These are phyloP conservation scores for Rhagium mordax DNA, from an alignment of 2,888 invertebrate species.

Conservation along the genomic window DNA sequence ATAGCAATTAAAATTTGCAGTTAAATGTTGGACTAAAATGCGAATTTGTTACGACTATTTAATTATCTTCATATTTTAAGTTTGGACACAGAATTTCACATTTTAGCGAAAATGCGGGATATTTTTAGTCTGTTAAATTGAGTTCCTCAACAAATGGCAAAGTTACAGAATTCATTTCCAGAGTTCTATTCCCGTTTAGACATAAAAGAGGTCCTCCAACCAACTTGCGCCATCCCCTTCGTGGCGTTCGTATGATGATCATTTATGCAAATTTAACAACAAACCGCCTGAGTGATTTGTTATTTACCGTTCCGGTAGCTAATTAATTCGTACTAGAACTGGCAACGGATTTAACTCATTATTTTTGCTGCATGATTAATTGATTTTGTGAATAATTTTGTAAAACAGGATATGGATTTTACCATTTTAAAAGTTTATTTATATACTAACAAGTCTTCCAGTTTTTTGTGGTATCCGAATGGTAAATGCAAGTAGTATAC, in stretches of 20 bases:
- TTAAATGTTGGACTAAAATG: neutral
- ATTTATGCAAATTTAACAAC: too few relatives aligned
- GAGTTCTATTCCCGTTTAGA: too few relatives aligned
- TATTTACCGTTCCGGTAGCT: slow-evolving; percentile 2
- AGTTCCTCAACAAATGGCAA: too few relatives aligned
- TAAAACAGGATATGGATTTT: slow-evolving; percentile 18
- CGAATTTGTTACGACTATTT: too few relatives aligned
- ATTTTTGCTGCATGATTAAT: slow-evolving; percentile 12
- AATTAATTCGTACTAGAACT: neutral
- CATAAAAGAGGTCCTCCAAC: too few relatives aligned
- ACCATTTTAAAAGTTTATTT: neutral
- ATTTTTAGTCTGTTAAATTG: too few relatives aligned
- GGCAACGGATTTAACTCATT: slow-evolving; percentile 12
- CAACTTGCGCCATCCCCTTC: too few relatives aligned
- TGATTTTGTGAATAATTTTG: slow-evolving; percentile 6
- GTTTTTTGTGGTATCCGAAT: neutral
- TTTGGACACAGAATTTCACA: too few relatives aligned
- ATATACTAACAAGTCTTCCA: neutral
- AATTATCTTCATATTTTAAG: too few relatives aligned
- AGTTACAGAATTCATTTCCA: neutral
- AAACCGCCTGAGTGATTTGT: neutral
- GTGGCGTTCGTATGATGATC: too few relatives aligned
- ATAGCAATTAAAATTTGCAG: neutral
- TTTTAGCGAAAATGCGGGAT: too few relatives aligned
- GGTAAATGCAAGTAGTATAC: too few relatives aligned